Base-by-base conservation (phyloP, 1,140 invertebrate genomes). In the Drosophila navojoa region DNA sequence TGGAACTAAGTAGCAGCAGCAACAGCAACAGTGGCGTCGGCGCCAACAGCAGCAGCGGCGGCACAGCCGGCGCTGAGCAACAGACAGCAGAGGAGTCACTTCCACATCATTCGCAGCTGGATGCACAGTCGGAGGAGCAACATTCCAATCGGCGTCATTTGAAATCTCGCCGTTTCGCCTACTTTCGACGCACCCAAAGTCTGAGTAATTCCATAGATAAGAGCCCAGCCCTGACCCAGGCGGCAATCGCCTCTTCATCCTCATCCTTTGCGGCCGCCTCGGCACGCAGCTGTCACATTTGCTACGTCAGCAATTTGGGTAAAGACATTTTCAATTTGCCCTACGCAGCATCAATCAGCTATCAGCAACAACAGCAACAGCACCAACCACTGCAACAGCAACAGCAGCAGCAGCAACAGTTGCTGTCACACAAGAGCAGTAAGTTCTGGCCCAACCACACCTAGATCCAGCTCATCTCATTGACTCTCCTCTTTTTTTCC, bases 291-390 rank as follows among this genome's bases (percentile, higher is more conserved):
- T 92, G 91, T 50, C 91, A 92, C 63, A 91, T 92, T 29, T 92
- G 91, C 58, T 87, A 91, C 69, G 91, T 90, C 13, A 92, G 90
- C 59, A 91, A 90, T 62, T 81, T 84, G 32, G 80, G 90, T 71
- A 91, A 91, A 71, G 90, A 91, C 58, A 91, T 91, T 58, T 91
- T 91, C 52, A 91, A 91, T 76, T 62, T 91, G 58, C 87, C 90
- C 25, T 79, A 64, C 42, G 66, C 67, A 6, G 22, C 57, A 42
- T 57, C 76, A 3, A 66, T 71, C 53, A 70, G 71, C 55, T 73
- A 69, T 13, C 25, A 55, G 11, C 55, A 27, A 10, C 42, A 58
- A 11, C 54, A 44, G 0, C 63, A 57, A 13, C 32, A 63, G 4
- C 25, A 44, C 5, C 49, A 63, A 22, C 19, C 19, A 1, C 19